phyloP scores from a whole-genome alignment of 2,113 vertebrate species.

The Alexandromys fortis region DNA sequence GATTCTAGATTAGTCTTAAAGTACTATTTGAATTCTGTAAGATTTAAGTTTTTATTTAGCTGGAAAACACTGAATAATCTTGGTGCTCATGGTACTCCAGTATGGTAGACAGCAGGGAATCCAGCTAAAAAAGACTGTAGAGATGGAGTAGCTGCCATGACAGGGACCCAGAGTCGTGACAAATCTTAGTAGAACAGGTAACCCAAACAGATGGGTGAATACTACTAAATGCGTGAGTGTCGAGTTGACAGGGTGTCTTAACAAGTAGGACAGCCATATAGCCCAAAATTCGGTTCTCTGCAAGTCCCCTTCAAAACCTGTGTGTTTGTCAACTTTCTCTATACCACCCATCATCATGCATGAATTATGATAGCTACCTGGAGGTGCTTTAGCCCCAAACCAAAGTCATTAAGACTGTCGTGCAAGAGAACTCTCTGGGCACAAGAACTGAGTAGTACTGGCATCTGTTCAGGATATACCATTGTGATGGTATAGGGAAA shows the following conservation, averaged over 20 bases:
- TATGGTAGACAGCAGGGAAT: not conserved
- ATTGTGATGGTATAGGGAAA: not conserved
- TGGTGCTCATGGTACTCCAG: not conserved
- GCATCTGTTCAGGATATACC: not conserved
- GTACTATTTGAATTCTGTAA: not conserved
- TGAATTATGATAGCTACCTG: not conserved
- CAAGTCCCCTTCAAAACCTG: not conserved
- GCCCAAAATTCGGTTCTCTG: not conserved
- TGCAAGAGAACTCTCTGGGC: not conserved
- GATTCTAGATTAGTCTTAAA: slow-evolving; percentile 40
- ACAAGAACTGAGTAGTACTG: not conserved
- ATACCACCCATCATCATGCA: not conserved
- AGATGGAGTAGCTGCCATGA: not conserved
- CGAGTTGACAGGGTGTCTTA: not conserved
- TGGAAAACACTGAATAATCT: not conserved
- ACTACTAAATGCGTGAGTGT: not conserved
- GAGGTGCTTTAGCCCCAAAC: not conserved
- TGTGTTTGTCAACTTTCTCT: not conserved
- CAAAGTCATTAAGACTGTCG: not conserved
- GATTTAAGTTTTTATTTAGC: slow-evolving; percentile 24
- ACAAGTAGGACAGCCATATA: not conserved
- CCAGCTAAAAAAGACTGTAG: not conserved
- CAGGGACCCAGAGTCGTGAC: not conserved
- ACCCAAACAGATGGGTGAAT: not conserved
- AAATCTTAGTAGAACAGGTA: not conserved